Evolutionary conservation across 2,797 vertebrate genomes (phyloP).

Genomic region (Podarcis lilfordi): DNA sequence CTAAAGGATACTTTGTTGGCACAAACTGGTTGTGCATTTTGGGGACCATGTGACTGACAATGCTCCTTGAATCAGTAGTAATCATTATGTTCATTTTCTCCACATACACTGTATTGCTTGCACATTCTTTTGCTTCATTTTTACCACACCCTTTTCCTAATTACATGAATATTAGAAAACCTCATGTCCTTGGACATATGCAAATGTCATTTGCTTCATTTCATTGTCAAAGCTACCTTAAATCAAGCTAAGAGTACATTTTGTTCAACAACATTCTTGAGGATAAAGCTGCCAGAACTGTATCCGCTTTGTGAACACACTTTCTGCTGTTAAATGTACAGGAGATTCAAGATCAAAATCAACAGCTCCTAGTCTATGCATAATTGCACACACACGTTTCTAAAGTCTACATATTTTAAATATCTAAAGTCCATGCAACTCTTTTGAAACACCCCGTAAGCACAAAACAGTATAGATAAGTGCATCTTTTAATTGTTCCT

Average conservation of each 20-base stretch:
- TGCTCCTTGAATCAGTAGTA: not conserved
- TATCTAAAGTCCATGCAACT: slow-evolving; percentile 11
- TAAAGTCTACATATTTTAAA: not conserved
- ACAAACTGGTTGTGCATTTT: not conserved
- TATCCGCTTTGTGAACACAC: slow-evolving; percentile 10
- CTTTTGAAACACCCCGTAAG: not conserved
- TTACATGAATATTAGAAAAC: not conserved
- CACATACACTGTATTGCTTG: not conserved
- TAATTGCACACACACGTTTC: rapidly evolving
- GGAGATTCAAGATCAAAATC: not conserved
- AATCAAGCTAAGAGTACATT: not conserved
- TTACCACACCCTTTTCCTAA: not conserved
- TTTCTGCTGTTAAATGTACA: not conserved
- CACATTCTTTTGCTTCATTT: not conserved
- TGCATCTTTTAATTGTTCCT: not conserved
- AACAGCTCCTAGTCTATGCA: not conserved
- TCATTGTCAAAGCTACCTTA: not conserved
- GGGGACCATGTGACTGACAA: not conserved
- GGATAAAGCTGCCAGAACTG: not conserved
- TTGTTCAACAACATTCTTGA: slow-evolving; percentile 4
- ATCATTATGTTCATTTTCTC: not conserved
- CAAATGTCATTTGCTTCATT: not conserved
- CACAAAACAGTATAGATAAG: not conserved
- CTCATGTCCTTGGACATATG: not conserved
- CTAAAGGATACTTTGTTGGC: not conserved